These are phyloP conservation scores for Leuciscus idus DNA, from an alignment of 2,113 vertebrate species.

Conservation along the genomic window DNA sequence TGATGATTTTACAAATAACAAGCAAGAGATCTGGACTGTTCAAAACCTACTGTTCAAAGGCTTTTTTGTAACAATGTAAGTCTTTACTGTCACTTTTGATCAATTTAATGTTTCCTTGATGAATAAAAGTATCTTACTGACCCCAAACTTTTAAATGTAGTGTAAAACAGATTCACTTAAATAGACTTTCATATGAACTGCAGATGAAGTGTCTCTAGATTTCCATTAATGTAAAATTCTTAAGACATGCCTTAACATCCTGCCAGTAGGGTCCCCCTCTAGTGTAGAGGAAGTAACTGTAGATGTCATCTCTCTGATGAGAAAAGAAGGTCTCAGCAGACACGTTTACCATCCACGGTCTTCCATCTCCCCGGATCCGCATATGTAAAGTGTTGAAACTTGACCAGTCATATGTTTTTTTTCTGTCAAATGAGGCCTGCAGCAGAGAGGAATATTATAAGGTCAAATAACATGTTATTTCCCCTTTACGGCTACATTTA, in stretches of 20 bases:
- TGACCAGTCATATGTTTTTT: conserved; percentile 83
- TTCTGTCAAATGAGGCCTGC: conserved; percentile 85
- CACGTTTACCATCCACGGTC: conserved; percentile 95
- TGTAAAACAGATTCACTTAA: background rate
- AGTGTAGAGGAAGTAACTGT: conserved; percentile 93
- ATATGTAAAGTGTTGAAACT: conserved; percentile 89
- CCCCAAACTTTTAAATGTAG: background rate
- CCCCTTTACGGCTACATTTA: background rate
- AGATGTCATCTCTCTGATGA: conserved; percentile 85
- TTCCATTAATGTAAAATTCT: background rate
- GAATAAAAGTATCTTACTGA: background rate
- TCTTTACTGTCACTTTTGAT: no score
- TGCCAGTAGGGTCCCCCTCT: conserved; percentile 97
- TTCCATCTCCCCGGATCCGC: conserved; percentile 91
- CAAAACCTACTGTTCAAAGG: background rate
- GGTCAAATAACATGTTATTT: background rate
- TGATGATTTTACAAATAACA: background rate
- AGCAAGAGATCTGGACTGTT: background rate
- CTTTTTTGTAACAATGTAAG: background rate
- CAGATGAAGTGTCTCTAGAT: background rate
- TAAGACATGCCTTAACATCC: conserved; percentile 85
- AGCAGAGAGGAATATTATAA: background rate
- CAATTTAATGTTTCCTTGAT: background rate
- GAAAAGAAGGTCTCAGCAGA: conserved; percentile 79
- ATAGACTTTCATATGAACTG: background rate